Percentiles rank a stretch among this genome's conserved stretches.
Conservation (phyloP, 2,888 invertebrate species). For the Cyclophora albipunctata region DNA sequence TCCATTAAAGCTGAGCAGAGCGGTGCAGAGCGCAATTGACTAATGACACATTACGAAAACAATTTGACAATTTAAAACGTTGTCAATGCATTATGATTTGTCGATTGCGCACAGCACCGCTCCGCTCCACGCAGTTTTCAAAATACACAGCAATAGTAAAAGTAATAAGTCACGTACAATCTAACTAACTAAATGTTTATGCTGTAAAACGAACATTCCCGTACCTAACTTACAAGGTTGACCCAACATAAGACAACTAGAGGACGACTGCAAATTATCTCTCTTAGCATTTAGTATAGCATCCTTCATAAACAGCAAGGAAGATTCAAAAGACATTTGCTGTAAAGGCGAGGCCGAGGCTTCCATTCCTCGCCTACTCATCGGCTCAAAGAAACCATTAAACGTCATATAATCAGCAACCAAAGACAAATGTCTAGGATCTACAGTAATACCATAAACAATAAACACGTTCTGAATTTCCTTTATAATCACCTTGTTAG, state of each 20-base stretch:
- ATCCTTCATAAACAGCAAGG: constrained; percentile 87
- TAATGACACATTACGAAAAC: too few relatives aligned
- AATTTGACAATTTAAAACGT: too few relatives aligned
- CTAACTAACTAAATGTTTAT: constrained; percentile 8
- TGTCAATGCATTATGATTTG: too few relatives aligned
- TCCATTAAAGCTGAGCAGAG: too few relatives aligned
- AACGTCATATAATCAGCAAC: constrained; percentile 99
- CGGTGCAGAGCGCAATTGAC: too few relatives aligned
- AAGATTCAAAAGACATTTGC: constrained; percentile 98
- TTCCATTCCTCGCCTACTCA: constrained; percentile 94
- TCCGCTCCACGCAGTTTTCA: too few relatives aligned
- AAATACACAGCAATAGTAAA: too few relatives aligned
- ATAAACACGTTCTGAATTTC: constrained; percentile 98
- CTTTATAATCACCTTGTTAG: constrained; percentile 90
- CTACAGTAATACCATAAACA: constrained; percentile 97
- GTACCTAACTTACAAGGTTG: constrained; percentile 89
- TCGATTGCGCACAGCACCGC: too few relatives aligned
- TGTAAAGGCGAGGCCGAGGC: constrained; percentile 94
- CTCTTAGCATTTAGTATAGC: constrained; percentile 82
- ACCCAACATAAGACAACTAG: constrained; percentile 90
- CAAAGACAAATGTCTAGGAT: constrained; percentile 92
- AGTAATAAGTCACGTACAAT: too few relatives aligned
- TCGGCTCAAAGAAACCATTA: constrained; percentile 90
- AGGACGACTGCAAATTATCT: constrained; percentile 88
- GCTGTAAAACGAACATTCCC: constrained; percentile 78